These are phyloP conservation scores for Danionella dracula DNA, from an alignment of 2,797 vertebrate genomes.

Conservation along the genomic window DNA sequence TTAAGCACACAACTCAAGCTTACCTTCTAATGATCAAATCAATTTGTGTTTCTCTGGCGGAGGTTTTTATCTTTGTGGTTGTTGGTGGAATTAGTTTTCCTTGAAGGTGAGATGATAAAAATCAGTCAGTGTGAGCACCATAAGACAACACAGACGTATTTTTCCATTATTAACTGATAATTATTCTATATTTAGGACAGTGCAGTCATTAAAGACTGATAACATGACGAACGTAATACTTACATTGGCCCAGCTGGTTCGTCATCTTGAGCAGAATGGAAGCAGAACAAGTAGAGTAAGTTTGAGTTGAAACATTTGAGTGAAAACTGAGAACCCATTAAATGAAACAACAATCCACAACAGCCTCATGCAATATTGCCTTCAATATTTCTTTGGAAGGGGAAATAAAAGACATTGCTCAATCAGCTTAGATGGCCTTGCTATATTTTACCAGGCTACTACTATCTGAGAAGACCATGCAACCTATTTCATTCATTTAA, in stretches of 20 bases:
- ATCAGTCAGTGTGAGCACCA: background rate
- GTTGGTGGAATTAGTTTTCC: constrained; percentile 99
- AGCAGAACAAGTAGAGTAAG: constrained; percentile 54
- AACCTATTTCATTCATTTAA: background rate
- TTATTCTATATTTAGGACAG: constrained; percentile 7
- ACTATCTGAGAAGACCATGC: background rate
- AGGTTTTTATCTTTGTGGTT: constrained; percentile 99
- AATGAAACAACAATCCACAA: background rate
- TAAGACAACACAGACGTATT: background rate
- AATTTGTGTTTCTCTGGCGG: constrained; percentile 99
- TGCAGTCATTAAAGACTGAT: background rate
- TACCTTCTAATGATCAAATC: constrained; percentile 64
- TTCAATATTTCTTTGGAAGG: background rate
- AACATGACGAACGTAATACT: constrained; percentile 58
- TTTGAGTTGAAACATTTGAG: constrained; percentile 34
- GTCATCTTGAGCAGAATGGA: constrained; percentile 76
- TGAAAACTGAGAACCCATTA: background rate
- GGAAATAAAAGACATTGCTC: background rate
- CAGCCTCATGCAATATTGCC: background rate
- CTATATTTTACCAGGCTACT: background rate
- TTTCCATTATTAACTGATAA: background rate
- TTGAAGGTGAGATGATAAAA: constrained; percentile 47
- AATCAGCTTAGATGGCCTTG: background rate
- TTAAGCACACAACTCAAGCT: too few relatives aligned
- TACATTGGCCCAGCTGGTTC: constrained; percentile 95